Evolutionary conservation across 92 coral and sea anemone genomes (phyloP).

Genomic region (Siderastrea siderea): DNA sequence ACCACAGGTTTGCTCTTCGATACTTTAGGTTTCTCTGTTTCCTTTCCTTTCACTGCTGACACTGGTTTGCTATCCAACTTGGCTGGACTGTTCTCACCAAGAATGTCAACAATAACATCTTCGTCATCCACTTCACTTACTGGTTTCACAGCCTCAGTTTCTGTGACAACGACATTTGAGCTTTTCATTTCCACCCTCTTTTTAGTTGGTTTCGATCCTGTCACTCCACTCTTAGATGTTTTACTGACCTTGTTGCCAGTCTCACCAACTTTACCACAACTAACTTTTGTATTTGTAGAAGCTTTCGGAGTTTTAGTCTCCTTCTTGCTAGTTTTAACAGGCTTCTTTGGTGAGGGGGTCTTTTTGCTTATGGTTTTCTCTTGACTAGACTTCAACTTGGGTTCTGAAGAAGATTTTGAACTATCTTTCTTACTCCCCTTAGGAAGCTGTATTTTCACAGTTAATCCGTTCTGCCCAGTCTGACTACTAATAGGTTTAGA

Average conservation of each 20-base stretch:
- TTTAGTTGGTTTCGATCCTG: slow-evolving; percentile 35
- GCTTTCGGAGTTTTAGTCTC: slow-evolving; percentile 29
- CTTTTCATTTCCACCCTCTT: slow-evolving; percentile 36
- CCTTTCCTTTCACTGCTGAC: slow-evolving; percentile 16
- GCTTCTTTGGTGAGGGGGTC: slow-evolving; percentile 33
- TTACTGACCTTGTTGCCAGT: slow-evolving; percentile 48
- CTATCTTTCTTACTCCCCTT: slow-evolving; percentile 48
- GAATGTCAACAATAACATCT: slow-evolving; percentile 79
- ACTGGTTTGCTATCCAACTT: slow-evolving; percentile 45
- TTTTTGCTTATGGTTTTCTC: slow-evolving; percentile 45
- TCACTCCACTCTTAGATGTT: slow-evolving; percentile 28
- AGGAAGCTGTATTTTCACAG: slow-evolving; percentile 39
- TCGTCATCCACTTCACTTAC: slow-evolving; percentile 79
- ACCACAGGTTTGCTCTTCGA: slow-evolving; percentile 25
- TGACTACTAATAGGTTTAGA: slow-evolving; percentile 10
- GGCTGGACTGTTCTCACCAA: slow-evolving; percentile 73
- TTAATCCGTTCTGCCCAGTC: neutral
- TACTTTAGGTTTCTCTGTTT: slow-evolving; percentile 25
- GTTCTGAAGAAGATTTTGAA: slow-evolving; percentile 36
- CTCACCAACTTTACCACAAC: slow-evolving; percentile 6
- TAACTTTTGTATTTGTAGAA: neutral
- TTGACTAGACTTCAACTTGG: slow-evolving; percentile 17
- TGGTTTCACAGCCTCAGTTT: slow-evolving; percentile 29
- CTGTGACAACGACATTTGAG: neutral
- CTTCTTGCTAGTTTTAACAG: slow-evolving; percentile 52